Evolutionary conservation across 2,113 vertebrate species (phyloP).

Genomic region (Ictidomys tridecemlineatus): DNA sequence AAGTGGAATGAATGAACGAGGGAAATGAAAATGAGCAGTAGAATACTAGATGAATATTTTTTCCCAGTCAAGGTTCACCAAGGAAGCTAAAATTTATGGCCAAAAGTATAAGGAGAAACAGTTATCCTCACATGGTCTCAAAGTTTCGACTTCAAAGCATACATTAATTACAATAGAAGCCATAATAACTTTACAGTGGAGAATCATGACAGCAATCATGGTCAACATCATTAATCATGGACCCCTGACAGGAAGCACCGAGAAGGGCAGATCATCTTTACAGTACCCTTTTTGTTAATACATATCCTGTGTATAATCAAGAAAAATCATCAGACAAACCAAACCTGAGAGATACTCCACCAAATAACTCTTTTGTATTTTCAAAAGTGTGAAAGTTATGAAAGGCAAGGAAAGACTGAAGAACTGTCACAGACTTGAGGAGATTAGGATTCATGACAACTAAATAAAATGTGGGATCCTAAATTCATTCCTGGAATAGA

Average conservation of each 20-base stretch:
- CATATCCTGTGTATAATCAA: not conserved
- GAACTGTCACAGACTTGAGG: not conserved
- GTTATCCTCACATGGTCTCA: not conserved
- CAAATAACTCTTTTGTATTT: not conserved
- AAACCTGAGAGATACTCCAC: not conserved
- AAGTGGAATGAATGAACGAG: not conserved
- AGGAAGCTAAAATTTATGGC: not conserved
- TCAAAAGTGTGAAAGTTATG: not conserved
- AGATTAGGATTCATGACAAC: not conserved
- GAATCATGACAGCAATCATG: not conserved
- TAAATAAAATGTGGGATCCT: not conserved
- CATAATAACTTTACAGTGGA: not conserved
- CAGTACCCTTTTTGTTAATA: not conserved
- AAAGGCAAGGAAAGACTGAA: not conserved
- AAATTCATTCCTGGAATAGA: not conserved
- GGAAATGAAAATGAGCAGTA: not conserved
- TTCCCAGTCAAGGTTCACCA: not conserved
- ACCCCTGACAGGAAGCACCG: not conserved
- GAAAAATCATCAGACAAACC: not conserved
- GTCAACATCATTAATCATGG: not conserved
- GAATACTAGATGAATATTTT: not conserved
- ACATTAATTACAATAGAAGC: not conserved
- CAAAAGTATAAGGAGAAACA: not conserved
- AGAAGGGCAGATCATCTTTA: not conserved
- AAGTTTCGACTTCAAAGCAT: not conserved